Evolutionary conservation across 2,113 vertebrate species (phyloP), one percentile per base, ranked within the genome.

Genomic region (Girardinichthys multiradiatus): DNA sequence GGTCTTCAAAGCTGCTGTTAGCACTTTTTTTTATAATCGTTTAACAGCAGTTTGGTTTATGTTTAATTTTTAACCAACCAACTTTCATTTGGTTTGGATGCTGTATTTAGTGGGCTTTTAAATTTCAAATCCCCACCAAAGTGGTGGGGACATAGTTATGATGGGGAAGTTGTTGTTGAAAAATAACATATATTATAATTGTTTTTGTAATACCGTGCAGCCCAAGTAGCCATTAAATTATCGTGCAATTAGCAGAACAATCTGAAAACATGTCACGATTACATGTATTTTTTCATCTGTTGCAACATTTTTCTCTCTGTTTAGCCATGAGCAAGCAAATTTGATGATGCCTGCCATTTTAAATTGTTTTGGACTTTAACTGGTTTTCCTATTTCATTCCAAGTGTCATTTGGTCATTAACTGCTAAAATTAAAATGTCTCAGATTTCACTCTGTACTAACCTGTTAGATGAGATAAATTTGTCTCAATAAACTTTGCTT

Each of bases 401-500:
- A 78, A 65, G 71, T 73, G 57, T 65, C 68, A 73, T 72, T 33
- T 26, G 37, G 28, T 73, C 66, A 66, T 83, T 75, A 75, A 8
- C 64, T 64, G 26, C 19, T 62, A 37, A 30, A 64, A 61, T 67
- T 61, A 7, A 70, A 59, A 51, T 28, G 70, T 62, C 73, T 76
- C 28, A 60, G 28, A 68, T 78, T 26, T 30, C 33, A 9, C 21
- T 60, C 2, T 26, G 64, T 64, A 26, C n/a, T 57, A 19, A 27
- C 15, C 45, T 5, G 42, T 79, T 3, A 29, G 64, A 82, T 86
- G 78, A 57, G 68, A 71, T 77, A 24, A 48, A 79, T 35, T 57
- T 57, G 39, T 64, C 27, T 57, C 75, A 79, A 72, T 31, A 33
- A 64, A 29, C 57, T 82, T 37, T 81, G 77, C 45, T 66, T 72